Conservation (phyloP, 2,113 vertebrate species). For the Craseonycteris thonglongyai region DNA sequence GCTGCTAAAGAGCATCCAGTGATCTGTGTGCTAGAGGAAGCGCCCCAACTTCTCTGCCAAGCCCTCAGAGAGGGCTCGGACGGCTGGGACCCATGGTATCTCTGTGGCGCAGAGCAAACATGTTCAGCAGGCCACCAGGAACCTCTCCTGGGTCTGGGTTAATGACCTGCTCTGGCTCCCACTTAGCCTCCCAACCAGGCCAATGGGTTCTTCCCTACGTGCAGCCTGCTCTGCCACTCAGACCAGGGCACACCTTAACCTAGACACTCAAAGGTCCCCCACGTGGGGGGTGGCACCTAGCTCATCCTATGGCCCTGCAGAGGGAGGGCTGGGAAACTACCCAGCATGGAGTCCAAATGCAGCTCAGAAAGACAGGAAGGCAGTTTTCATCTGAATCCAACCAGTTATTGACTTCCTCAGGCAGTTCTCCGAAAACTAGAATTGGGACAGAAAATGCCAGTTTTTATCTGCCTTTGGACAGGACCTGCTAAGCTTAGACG, state of each 20-base stretch:
- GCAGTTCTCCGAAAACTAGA: neutral
- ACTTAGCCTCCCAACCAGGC: neutral
- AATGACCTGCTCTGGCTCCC: neutral
- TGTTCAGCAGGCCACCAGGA: neutral
- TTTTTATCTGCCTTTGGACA: neutral
- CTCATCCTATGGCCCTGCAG: neutral
- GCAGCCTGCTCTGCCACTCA: neutral
- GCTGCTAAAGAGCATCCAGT: neutral
- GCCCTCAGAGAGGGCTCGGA: no score
- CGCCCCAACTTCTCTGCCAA: neutral
- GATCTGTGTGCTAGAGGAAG: neutral
- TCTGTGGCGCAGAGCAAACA: no score
- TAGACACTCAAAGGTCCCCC: neutral
- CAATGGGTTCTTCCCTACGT: neutral
- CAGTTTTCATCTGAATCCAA: neutral
- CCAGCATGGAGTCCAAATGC: neutral
- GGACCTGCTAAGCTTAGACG: neutral
- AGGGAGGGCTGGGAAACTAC: neutral
- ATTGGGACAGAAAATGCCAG: neutral
- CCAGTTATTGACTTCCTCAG: neutral
- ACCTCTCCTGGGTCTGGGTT: neutral
- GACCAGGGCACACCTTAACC: neutral
- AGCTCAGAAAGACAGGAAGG: neutral
- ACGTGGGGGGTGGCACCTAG: no score
- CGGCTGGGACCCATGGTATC: neutral